Evolutionary conservation across 2,888 invertebrate species (phyloP), one percentile per base, ranked within the genome.

Genomic region (Nomada hirtipes): DNA sequence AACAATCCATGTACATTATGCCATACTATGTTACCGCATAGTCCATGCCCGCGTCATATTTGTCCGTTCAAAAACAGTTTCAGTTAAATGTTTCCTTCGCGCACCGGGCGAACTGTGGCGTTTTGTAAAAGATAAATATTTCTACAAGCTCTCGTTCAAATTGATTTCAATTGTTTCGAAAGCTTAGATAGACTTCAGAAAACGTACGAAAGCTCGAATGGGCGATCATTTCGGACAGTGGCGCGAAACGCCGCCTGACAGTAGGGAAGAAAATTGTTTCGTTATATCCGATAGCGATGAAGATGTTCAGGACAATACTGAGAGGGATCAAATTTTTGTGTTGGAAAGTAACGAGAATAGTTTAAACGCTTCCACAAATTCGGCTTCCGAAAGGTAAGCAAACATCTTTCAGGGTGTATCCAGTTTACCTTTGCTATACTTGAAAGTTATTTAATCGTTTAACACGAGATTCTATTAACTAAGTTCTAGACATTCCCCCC

Each of bases 201-300:
- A 47, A 50, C 7, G 20, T 47, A 47, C 9, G 53, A n/a, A 23
- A 20, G 11, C 23, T 47, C n/a, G n/a, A 26, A 84, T 84, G 85
- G 72, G 67, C 1, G 11, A 42, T 0, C 78, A 52, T 29, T 73
- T 76, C 0, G 53, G 7, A n/a, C 11, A n/a, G 4, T 82, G 82
- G 85, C 78, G 67, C n/a, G 57, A 72, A n/a, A 73, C 76, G 20
- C 36, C 76, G 20, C 36, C 85, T 18, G 1, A 29, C 9, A 4
- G 11, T 9, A 29, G 15, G 2, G 9, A 20, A 20, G 36, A 53
- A 0, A 64, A 53, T 3, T 88, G 83, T 0, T 20, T 81, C 7
- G 20, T 86, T 26, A 82, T 89, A 23, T 79, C 78, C 2, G 89
- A 89, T 11, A 89, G 86, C 9, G 88, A 87, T 0, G 85, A 89